These are phyloP conservation scores for Atrina japonica DNA, from an alignment of 2,888 invertebrate genomes.

Conservation along the genomic window DNA sequence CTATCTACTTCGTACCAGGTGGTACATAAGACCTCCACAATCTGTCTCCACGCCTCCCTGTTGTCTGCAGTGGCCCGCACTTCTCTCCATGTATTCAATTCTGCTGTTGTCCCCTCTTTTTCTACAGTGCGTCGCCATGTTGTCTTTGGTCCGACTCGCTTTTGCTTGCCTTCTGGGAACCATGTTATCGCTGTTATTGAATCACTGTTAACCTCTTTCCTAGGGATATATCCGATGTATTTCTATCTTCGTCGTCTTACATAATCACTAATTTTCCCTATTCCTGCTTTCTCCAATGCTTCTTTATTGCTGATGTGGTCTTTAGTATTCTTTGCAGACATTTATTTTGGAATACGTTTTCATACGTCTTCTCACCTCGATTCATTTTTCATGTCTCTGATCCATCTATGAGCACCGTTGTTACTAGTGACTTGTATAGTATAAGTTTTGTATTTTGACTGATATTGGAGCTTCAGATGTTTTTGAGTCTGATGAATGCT, in stretches of 20 bases:
- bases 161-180: background rate
- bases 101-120: background rate
- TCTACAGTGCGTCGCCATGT: slow-evolving; percentile 4
- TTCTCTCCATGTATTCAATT: background rate
- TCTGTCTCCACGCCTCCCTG: background rate
- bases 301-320: no score
- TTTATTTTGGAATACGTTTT: no score
- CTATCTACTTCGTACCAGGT: slow-evolving; percentile 10
- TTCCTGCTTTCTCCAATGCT: background rate
- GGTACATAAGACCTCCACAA: slow-evolving; percentile 11
- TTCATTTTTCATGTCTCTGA: no score
- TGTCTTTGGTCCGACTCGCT: background rate
- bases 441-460: no score
- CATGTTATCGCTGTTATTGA: slow-evolving; percentile 4
- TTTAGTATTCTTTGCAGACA: no score
- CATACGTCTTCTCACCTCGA: no score
- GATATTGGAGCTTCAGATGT: no score
- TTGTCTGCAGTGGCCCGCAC: no score
- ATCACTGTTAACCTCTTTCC: background rate
- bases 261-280: slow-evolving; percentile 2
- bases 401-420: no score
- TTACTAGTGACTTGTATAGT: no score
- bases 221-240: background rate
- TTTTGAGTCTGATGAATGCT: no score
- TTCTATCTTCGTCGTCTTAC: background rate